Evolutionary conservation across 2,888 invertebrate species (phyloP).

Genomic region (Agonopterix subpropinquella): DNA sequence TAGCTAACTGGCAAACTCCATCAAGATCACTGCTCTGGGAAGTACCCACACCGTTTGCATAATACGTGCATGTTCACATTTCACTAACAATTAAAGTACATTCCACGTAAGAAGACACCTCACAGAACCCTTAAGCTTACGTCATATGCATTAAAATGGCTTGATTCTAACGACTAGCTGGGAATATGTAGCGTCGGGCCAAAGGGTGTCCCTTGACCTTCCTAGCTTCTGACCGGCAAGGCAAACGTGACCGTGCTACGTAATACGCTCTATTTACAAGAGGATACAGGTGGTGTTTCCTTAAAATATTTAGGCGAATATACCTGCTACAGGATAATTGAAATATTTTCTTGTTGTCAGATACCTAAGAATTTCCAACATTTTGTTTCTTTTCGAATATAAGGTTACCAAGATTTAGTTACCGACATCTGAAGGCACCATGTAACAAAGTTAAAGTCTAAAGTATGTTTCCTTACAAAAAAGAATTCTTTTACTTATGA

Average conservation of each 20-base stretch:
- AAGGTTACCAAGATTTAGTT: neutral
- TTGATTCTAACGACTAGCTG: no score
- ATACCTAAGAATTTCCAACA: neutral
- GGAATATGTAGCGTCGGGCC: slow-evolving; percentile 19
- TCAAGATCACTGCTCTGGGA: slow-evolving; percentile 12
- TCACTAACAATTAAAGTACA: slow-evolving; percentile 33
- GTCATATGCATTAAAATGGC: neutral
- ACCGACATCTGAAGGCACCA: neutral
- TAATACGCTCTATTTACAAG: slow-evolving; percentile 12
- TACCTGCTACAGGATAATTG: neutral
- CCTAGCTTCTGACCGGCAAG: slow-evolving; percentile 23
- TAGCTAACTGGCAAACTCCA: slow-evolving; percentile 12
- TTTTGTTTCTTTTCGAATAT: neutral
- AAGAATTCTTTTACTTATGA: slow-evolving; percentile 9
- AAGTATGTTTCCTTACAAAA: neutral
- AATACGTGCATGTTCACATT: slow-evolving; percentile 25
- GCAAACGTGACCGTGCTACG: slow-evolving; percentile 36
- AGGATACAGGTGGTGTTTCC: neutral
- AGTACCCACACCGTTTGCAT: slow-evolving; percentile 28
- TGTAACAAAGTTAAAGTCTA: neutral
- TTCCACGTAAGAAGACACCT: neutral
- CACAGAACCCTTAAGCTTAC: neutral
- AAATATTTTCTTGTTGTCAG: neutral
- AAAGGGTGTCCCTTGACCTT: slow-evolving; percentile 37
- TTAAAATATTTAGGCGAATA: neutral